Evolutionary conservation across 2,888 invertebrate species (phyloP).

Genomic region (Ectropis crepuscularia): DNA sequence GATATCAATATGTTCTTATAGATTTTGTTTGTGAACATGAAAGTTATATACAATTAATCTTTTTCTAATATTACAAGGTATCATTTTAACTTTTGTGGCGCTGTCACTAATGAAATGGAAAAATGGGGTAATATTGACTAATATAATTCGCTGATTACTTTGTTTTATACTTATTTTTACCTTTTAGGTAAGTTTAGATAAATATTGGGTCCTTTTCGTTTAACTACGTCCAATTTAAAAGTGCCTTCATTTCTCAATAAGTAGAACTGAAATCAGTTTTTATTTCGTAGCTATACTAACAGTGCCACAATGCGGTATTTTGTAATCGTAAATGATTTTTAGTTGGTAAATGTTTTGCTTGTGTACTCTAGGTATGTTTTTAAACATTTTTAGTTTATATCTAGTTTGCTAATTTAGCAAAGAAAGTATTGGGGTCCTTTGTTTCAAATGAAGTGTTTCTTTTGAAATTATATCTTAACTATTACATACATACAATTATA

Average conservation of each 20-base stretch:
- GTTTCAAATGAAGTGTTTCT: slow-evolving; percentile 61
- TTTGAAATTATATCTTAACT: slow-evolving; percentile 68
- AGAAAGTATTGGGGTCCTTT: slow-evolving; percentile 51
- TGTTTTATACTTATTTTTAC: too few relatives aligned
- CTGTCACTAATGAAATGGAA: too few relatives aligned
- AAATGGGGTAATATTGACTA: too few relatives aligned
- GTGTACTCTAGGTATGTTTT: slow-evolving; percentile 63
- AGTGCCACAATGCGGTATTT: slow-evolving; percentile 27
- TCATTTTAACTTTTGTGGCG: too few relatives aligned
- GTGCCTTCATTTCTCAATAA: slow-evolving; percentile 72
- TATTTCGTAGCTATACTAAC: slow-evolving; percentile 58
- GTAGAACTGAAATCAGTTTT: slow-evolving; percentile 58
- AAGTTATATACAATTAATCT: too few relatives aligned
- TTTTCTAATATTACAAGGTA: too few relatives aligned
- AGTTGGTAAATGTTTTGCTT: slow-evolving; percentile 60
- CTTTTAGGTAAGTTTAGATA: too few relatives aligned
- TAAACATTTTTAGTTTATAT: slow-evolving; percentile 66
- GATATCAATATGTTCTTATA: too few relatives aligned
- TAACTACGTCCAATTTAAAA: slow-evolving; percentile 59
- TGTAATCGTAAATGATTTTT: slow-evolving; percentile 54
- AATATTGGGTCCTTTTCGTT: too few relatives aligned
- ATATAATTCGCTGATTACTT: too few relatives aligned
- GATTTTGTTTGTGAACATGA: too few relatives aligned
- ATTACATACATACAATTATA: slow-evolving; percentile 69
- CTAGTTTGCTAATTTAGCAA: slow-evolving; percentile 53